Base-by-base conservation (phyloP, 2,113 vertebrate species). In the Mesoclemmys tuberculata region DNA sequence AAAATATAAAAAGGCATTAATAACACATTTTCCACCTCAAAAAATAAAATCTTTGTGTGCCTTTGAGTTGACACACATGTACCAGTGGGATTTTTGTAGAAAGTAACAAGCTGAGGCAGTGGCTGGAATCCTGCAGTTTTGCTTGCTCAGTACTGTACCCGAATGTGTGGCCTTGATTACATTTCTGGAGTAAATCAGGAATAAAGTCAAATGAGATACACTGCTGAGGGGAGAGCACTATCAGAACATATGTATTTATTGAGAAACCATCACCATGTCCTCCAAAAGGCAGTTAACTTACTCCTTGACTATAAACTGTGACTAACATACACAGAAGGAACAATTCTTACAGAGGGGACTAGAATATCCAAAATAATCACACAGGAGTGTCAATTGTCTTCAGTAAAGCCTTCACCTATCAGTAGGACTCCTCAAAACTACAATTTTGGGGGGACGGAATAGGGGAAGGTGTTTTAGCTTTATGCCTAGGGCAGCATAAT, bases 21-120 rank as follows among this genome's bases (percentile, higher is more conserved):
- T 96, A 79, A 44, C n/a, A 46, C 82, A 31, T 86, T 87, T 96
- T 88, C 35, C 14, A 35, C 92, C 91, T 89, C 71, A 88, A 2
- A 2, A 19, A 87, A 61, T 19, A 27, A 88, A 93, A 89, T 10
- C 1, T 51, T 78, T 85, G 51, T 52, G 51, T 52, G 19, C 85
- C 84, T 90, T 93, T 82, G 52, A 90, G 16, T 89, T 82, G 49
- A 89, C 49, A 38, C 13, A 46, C 13, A 52, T 41, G 1, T 1
- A 0, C 2, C 74, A 83, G 41, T 29, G 26, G 4, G 54, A 54
- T 74, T 88, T 0, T 0, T 87, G 4, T 12, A 38, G 79, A 10
- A 27, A 88, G 71, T 79, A 75, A 3, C 29, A 92, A 84, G 6
- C 1, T 3, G 86, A 38, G 82, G 7, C 16, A 35, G 46, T 38